These are phyloP conservation scores for Harpalus rufipes DNA, from an alignment of 2,888 invertebrate genomes.

Conservation along the genomic window DNA sequence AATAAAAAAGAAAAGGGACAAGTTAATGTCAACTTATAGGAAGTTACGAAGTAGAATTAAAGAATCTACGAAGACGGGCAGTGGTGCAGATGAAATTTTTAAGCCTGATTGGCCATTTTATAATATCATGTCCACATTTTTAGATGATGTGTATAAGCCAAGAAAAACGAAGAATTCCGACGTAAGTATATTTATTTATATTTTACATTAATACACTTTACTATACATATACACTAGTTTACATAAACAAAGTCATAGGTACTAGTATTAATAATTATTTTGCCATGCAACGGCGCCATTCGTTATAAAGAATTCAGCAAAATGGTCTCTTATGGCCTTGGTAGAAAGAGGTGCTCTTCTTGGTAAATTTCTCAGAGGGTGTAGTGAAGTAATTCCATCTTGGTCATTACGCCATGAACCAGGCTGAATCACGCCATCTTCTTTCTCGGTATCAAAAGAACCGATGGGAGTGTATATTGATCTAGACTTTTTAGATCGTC, in stretches of 20 bases:
- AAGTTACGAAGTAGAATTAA: slow-evolving; percentile 60
- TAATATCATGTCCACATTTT: slow-evolving; percentile 66
- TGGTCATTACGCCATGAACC: not conserved
- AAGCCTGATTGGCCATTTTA: slow-evolving; percentile 68
- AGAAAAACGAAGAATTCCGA: slow-evolving; percentile 67
- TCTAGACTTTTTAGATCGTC: slow-evolving; percentile 37
- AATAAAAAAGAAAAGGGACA: slow-evolving; percentile 66
- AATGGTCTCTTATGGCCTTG: slow-evolving; percentile 56
- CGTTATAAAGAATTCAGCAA: slow-evolving; percentile 60
- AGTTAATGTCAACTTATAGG: slow-evolving; percentile 66
- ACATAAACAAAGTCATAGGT: not conserved
- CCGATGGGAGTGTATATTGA: slow-evolving; percentile 57
- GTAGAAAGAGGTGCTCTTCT: slow-evolving; percentile 58
- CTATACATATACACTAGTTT: not conserved
- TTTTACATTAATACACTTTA: not conserved
- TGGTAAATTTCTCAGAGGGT: slow-evolving; percentile 30
- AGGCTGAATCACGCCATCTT: slow-evolving; percentile 44
- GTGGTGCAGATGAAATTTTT: slow-evolving; percentile 65
- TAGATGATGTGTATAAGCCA: slow-evolving; percentile 67
- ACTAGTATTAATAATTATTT: slow-evolving; percentile 42
- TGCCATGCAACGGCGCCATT: slow-evolving; percentile 62
- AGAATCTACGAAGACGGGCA: slow-evolving; percentile 51
- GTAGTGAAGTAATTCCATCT: slow-evolving; percentile 49
- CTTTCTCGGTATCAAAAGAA: slow-evolving; percentile 45
- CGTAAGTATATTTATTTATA: slow-evolving; percentile 52